Evolutionary conservation across 2,797 vertebrate species (phyloP), one percentile per base, ranked within the genome.

Genomic region (Sebastes ruberrimus): DNA sequence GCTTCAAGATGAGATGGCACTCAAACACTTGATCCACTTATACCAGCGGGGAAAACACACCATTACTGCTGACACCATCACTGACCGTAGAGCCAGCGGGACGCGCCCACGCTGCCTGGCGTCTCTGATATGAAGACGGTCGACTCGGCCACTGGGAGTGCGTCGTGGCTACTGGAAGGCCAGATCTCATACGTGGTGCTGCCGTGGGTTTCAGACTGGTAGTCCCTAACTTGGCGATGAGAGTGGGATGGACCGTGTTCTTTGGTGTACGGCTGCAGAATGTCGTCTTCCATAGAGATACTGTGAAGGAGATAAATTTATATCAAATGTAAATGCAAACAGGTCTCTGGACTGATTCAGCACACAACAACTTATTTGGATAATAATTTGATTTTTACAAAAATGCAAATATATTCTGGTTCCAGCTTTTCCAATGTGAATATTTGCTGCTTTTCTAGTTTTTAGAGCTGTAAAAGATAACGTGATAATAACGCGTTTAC

Each of bases 131-230:
- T 89, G 38, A 97, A 97, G 0, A 86, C 69, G 7, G 83, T 94
- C 32, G 96, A 95, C 20, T 90, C 42, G 1, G 93, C 86, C 68
- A 84, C 63, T 0, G 92, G 89, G 0, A 7, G 13, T 0, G 56
- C 74, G 11, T 55, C 67, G 71, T 52, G 67, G 77, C 81, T 69
- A n/a, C 82, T 66, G 79, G 94, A 88, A 88, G 93, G 96, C 96
- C 95, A 96, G 14, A 89, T 92, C 85, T 97, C 96, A 4, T 97
- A 95, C 0, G 96, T 95, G 4, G 80, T 23, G 1, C 89, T 92
- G 64, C 97, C 96, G 1, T 90, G 84, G 32, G 14, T 9, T 35
- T 86, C 1, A 20, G 85, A 87, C n/a, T 96, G 93, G 65, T 96
- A 97, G 88, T 96, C 96, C 61, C 97, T 87, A 42, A 96, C 76